Evolutionary conservation across 1,140 invertebrate species (phyloP).

Genomic region (Daktulosphaira vitifoliae): DNA sequence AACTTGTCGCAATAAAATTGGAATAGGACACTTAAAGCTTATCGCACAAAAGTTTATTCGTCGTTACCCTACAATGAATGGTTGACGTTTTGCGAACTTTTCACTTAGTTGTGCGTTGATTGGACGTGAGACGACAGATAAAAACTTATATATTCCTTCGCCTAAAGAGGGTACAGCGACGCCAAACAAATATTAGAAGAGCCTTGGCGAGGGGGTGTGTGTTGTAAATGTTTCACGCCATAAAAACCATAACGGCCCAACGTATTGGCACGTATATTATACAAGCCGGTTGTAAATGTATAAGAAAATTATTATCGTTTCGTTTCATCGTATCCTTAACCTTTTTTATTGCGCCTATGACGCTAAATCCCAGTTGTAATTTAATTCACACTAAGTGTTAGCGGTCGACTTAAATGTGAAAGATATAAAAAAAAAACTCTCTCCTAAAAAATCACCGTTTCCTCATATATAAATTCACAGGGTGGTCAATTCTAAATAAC

Average conservation of each 20-base stretch:
- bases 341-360: no score
- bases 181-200: no score
- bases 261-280: slow-evolving; percentile 1
- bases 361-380: no score
- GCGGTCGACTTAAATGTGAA: no score
- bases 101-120: not conserved
- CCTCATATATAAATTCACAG: no score
- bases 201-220: not conserved
- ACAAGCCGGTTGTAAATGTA: not conserved
- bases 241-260: not conserved
- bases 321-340: not conserved
- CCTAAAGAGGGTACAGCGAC: not conserved
- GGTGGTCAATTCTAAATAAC: no score
- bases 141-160: slow-evolving; percentile 10
- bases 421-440: no score
- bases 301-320: not conserved
- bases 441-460: no score
- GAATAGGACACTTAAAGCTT: not conserved
- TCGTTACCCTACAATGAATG: not conserved
- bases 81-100: slow-evolving; percentile 12
- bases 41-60: slow-evolving; percentile 3
- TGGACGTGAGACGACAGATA: slow-evolving; percentile 1
- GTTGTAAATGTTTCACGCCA: not conserved
- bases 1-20: slow-evolving; percentile 26
- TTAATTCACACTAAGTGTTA: no score